Conservation (phyloP, 35 echinoderm and acorn worm species). For the Heliocidaris erythrogramma region DNA sequence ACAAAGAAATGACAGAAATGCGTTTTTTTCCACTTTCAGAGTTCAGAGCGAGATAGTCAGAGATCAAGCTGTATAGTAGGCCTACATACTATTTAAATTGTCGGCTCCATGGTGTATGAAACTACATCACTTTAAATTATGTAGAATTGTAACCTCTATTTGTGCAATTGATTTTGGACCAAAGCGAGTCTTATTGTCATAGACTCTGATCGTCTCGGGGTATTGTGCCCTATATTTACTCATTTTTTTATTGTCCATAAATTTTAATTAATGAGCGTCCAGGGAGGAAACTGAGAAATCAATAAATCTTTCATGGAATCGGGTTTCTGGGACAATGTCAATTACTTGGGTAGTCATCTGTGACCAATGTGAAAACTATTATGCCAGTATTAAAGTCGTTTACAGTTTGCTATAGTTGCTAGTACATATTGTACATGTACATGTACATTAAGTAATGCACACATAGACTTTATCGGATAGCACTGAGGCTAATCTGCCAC, state of each 20-base stretch:
- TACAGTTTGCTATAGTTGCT: too few species aligned
- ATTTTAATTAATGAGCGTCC: background rate
- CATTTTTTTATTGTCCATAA: background rate
- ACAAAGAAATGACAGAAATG: too few species aligned
- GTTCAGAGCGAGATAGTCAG: too few species aligned
- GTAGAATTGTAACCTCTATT: background rate
- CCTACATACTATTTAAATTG: background rate
- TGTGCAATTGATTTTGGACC: background rate
- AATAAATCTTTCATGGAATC: background rate
- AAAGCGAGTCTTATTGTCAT: background rate
- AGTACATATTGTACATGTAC: too few species aligned
- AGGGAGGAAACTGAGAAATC: background rate
- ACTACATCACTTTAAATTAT: background rate
- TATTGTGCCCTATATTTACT: background rate
- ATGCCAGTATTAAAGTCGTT: too few species aligned
- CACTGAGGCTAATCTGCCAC: too few species aligned
- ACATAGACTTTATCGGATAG: too few species aligned
- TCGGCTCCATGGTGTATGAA: background rate
- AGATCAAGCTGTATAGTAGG: too few species aligned
- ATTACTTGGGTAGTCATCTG: background rate
- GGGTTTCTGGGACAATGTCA: background rate
- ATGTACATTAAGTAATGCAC: too few species aligned
- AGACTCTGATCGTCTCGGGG: background rate
- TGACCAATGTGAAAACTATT: background rate
- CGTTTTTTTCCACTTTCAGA: too few species aligned